These are phyloP conservation scores for Galerucella calmariensis DNA, from an alignment of 2,888 invertebrate genomes.

Conservation along the genomic window DNA sequence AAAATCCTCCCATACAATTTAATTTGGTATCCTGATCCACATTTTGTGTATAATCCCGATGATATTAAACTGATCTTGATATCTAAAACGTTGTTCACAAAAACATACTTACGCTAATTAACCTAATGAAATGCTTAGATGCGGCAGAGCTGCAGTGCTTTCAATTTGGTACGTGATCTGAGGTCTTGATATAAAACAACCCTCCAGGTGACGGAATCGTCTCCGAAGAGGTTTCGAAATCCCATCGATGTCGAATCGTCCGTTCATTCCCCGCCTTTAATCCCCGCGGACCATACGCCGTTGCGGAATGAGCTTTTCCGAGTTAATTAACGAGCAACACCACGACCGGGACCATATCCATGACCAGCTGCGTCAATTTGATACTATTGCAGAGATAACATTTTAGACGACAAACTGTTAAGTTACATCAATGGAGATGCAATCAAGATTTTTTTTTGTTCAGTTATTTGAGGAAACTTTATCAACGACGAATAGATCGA, in stretches of 20 bases:
- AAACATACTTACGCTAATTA: constrained; percentile 28
- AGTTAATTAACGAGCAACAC: constrained; percentile 40
- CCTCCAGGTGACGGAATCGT: constrained; percentile 42
- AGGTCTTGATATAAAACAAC: constrained; percentile 40
- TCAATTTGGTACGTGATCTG: constrained; percentile 42
- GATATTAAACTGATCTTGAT: too few relatives aligned
- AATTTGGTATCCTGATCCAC: too few relatives aligned
- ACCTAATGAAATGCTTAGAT: constrained; percentile 38
- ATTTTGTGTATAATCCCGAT: too few relatives aligned
- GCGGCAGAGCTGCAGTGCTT: constrained; percentile 33
- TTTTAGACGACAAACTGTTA: constrained; percentile 21
- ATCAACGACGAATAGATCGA: not conserved
- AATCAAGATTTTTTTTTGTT: constrained; percentile 13
- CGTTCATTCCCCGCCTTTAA: constrained; percentile 23
- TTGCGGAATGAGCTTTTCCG: constrained; percentile 39
- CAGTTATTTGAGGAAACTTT: constrained; percentile 9
- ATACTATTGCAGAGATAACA: constrained; percentile 29
- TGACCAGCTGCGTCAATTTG: constrained; percentile 27
- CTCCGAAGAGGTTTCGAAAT: constrained; percentile 43
- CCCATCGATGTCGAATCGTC: constrained; percentile 41
- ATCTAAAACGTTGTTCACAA: not conserved
- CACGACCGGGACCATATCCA: constrained; percentile 30
- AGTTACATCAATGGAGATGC: not conserved
- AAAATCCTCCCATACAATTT: too few relatives aligned
- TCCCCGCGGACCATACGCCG: constrained; percentile 35